These are phyloP conservation scores for Danionella cerebrum DNA, from an alignment of 2,113 vertebrate species.

Conservation along the genomic window DNA sequence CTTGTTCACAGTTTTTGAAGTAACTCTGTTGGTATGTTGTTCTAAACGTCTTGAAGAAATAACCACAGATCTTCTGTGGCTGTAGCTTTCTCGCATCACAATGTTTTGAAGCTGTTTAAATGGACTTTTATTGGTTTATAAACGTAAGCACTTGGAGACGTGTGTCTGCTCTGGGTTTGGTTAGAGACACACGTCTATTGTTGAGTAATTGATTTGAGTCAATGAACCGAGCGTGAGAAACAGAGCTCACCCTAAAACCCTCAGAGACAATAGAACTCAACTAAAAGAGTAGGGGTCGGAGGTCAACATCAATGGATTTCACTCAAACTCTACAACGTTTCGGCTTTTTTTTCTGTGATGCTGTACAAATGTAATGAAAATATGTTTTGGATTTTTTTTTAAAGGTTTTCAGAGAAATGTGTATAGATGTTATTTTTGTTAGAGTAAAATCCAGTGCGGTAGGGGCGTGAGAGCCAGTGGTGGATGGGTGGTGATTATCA, in stretches of 20 bases:
- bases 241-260: neutral
- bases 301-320: neutral
- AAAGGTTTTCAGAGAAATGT: too few species aligned
- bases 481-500: slow-evolving; percentile 49
- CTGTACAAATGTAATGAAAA: neutral
- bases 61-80: too few species aligned
- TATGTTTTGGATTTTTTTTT: too few species aligned
- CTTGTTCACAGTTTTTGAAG: too few species aligned
- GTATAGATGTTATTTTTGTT: too few species aligned
- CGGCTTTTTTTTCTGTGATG: neutral
- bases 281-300: neutral
- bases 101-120: too few species aligned
- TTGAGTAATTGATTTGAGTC: neutral
- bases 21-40: too few species aligned
- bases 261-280: neutral
- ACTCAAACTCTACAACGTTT: neutral
- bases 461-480: neutral
- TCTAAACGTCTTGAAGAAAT: too few species aligned
- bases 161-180: neutral
- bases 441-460: too few species aligned
- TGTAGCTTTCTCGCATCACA: too few species aligned
- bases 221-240: slow-evolving; percentile 14
- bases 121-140: neutral
- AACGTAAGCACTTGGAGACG: neutral
- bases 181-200: slow-evolving; percentile 12